Percentiles rank a stretch among this genome's conserved stretches.
These are phyloP conservation scores for Cecidostiba fungosa DNA, from an alignment of 2,888 invertebrate species.

Conservation along the genomic window DNA sequence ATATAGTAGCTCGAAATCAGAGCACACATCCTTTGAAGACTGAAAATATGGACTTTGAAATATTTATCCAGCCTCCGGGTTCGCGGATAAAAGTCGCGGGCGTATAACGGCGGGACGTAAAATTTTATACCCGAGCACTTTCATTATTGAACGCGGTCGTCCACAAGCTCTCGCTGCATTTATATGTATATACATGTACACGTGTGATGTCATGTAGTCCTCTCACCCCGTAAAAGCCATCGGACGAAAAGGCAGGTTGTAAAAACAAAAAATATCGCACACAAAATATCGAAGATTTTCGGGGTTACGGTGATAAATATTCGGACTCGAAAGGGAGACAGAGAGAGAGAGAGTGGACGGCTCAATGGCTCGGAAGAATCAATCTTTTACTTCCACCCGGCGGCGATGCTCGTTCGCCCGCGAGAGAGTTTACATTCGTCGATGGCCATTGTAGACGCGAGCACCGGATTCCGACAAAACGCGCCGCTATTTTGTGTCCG, in stretches of 20 bases:
- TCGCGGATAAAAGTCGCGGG: background rate
- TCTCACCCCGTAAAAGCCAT: background rate
- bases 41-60: slow-evolving; percentile 28
- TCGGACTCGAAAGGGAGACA: background rate
- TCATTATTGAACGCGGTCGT: slow-evolving; percentile 1
- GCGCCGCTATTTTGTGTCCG: background rate
- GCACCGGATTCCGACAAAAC: background rate
- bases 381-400: background rate
- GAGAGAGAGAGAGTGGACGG: background rate
- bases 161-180: background rate
- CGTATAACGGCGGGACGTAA: background rate
- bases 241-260: background rate
- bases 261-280: background rate
- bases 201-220: background rate
- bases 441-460: slow-evolving; percentile 7
- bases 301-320: background rate
- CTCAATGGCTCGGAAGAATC: slow-evolving; percentile 32
- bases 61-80: background rate
- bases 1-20: background rate
- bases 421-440: background rate
- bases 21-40: background rate
- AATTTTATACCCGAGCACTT: slow-evolving; percentile 29
- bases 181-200: no score
- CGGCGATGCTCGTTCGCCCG: background rate
- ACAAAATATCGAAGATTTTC: background rate